Conservation (phyloP, 2,113 vertebrate species). For the Myiozetetes cayanensis region DNA sequence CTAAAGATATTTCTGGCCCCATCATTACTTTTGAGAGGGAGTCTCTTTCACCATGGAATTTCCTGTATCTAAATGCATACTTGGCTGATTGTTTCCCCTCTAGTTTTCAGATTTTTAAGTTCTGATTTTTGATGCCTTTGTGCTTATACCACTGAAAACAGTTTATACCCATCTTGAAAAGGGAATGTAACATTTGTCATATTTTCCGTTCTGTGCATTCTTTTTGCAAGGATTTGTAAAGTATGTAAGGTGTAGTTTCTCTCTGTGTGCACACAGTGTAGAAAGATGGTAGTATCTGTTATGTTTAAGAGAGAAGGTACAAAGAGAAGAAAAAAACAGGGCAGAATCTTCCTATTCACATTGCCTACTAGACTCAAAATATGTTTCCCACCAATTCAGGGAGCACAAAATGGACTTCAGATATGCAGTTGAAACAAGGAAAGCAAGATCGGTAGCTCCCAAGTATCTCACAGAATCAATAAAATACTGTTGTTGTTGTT, state of each 20-base stretch:
- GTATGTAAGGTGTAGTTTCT: not conserved
- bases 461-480: not conserved
- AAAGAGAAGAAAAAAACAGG: not conserved
- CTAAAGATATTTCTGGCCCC: not conserved
- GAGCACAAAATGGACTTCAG: not conserved
- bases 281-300: not conserved
- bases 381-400: not conserved
- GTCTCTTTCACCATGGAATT: not conserved
- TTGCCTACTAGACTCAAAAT: not conserved
- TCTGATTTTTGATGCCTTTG: not conserved
- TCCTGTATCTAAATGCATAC: not conserved
- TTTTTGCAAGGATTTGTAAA: not conserved
- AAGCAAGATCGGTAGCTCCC: not conserved
- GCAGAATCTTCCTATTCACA: not conserved
- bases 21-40: not conserved
- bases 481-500: not conserved
- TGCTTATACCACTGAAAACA: not conserved
- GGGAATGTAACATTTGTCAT: not conserved
- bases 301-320: not conserved
- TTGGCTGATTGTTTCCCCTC: not conserved
- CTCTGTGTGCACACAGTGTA: not conserved
- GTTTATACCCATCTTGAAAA: not conserved
- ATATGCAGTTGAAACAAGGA: not conserved
- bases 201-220: not conserved
- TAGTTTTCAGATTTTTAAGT: not conserved